These are phyloP conservation scores for Apogon hyalosoma DNA, from an alignment of 2,797 vertebrate genomes.

Conservation along the genomic window DNA sequence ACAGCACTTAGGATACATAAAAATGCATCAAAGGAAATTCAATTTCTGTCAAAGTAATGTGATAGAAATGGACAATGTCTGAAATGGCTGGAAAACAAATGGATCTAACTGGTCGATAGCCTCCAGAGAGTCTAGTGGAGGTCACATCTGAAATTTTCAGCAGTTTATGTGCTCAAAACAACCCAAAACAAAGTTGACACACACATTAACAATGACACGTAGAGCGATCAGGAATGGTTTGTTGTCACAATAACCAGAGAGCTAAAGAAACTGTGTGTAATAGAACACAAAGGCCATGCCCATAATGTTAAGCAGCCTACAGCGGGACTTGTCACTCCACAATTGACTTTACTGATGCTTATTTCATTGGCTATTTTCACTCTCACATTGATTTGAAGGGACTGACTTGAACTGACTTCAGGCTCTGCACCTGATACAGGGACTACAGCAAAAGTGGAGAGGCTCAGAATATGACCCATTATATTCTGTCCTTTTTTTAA, in stretches of 20 bases:
- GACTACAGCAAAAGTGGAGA: conserved; percentile 7
- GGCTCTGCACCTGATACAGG: conserved; percentile 29
- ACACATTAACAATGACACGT: conserved; percentile 40
- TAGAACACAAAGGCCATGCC: conserved; percentile 7
- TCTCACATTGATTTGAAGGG: conserved; percentile 37
- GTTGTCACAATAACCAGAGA: conserved; percentile 10
- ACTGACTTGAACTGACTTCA: conserved; percentile 39
- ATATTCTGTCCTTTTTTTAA: not conserved
- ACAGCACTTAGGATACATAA: conserved; percentile 81
- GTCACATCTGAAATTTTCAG: conserved; percentile 62
- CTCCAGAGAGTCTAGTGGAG: conserved; percentile 76
- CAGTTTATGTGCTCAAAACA: conserved; percentile 55
- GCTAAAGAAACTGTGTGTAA: conserved; percentile 8
- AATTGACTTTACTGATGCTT: conserved; percentile 35
- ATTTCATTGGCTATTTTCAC: conserved; percentile 35
- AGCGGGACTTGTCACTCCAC: conserved; percentile 35
- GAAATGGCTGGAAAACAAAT: conserved; percentile 82
- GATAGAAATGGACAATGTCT: conserved; percentile 83
- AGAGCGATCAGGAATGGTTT: conserved; percentile 20
- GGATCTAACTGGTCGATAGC: conserved; percentile 75
- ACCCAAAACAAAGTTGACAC: conserved; percentile 67
- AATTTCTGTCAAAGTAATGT: conserved; percentile 85
- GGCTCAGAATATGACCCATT: conserved; percentile 18
- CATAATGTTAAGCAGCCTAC: conserved; percentile 32
- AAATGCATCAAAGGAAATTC: conserved; percentile 84